Base-by-base conservation (phyloP, 2,797 vertebrate genomes). In the Percopsis omiscomaycus region DNA sequence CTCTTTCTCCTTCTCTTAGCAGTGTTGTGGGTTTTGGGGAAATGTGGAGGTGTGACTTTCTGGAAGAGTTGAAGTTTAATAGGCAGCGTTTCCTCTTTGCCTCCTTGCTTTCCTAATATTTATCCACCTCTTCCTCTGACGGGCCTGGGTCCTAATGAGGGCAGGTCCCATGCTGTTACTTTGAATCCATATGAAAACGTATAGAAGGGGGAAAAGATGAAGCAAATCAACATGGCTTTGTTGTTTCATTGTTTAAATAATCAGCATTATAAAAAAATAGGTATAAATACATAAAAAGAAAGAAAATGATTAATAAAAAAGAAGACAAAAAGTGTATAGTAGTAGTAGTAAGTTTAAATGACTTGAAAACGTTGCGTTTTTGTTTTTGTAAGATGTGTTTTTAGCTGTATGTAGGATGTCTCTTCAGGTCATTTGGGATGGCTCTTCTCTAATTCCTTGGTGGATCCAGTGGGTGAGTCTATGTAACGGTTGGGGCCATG, bases 71-170 rank as follows among this genome's bases (percentile, higher is more conserved):
- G 76, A 79, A 74, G 75, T 69, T 80, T 89, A 86, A 89, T 88
- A 87, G 80, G 83, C 78, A 79, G 63, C 2, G 11, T 65, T 81
- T 84, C 74, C 79, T 75, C 68, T 76, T 73, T 82, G 77, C 62
- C 74, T 81, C 66, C n/a, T 55, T 75, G 77, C 64, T 76, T 79
- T 80, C 74, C 78, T 84, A 77, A 85, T 85, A 86, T 87, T 82
- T 83, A 79, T 73, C 77, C 66, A 52, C 72, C 69, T 69, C 77
- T 80, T 79, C 4, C 9, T 12, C 5, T 75, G 77, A 81, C 81
- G 73, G 67, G 66, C 59, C 2, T 69, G 78, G 75, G 80, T 79
- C 74, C 80, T 90, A 88, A 91, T 87, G 86, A 89, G 89, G 85
- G 88, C 85, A 89, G 85, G 85, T 89, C 86, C 89, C 88, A 89